These are phyloP conservation scores for Myocastor coypus DNA, from an alignment of 2,113 vertebrate species.

Conservation along the genomic window DNA sequence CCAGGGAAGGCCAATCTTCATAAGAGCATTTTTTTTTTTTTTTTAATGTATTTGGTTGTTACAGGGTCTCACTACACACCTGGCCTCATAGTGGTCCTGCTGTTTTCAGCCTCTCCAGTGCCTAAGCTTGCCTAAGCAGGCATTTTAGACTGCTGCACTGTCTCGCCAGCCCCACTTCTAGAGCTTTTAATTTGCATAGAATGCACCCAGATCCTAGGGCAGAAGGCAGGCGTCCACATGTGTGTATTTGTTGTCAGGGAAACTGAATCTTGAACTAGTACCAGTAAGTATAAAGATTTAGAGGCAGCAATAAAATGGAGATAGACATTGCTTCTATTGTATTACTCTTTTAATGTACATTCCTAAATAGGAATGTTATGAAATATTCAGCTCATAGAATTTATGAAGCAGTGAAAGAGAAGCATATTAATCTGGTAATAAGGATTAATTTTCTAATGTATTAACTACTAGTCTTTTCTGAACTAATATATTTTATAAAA, in stretches of 20 bases:
- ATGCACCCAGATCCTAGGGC: no score
- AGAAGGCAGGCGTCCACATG: background rate
- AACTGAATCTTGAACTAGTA: no score
- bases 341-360: background rate
- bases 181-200: no score
- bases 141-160: no score
- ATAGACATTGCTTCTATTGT: background rate
- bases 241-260: background rate
- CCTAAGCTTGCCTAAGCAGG: no score
- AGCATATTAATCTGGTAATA: background rate
- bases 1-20: background rate
- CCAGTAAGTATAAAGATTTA: background rate
- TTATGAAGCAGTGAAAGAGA: no score
- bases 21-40: no score
- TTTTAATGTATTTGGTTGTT: no score
- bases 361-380: background rate
- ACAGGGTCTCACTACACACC: no score
- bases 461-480: background rate
- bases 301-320: background rate
- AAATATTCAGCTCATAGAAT: background rate
- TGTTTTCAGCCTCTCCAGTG: no score
- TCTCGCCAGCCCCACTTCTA: no score
- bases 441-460: background rate
- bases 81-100: no score
- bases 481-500: background rate